Evolutionary conservation across 2,113 vertebrate species (phyloP), one percentile per base, ranked within the genome.

Genomic region (Leptobrachium leishanense): DNA sequence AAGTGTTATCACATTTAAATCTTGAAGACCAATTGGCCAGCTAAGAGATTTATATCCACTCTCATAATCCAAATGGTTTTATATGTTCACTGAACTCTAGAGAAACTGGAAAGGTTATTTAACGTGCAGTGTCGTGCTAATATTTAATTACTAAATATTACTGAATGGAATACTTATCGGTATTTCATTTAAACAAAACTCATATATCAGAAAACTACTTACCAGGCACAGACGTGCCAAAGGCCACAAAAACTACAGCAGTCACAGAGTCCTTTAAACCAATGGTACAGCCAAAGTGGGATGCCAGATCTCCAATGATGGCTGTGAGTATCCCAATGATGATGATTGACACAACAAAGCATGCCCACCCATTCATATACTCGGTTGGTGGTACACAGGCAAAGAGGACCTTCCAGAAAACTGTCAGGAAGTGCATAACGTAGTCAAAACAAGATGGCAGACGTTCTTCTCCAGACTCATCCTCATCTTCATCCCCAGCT

Each of bases 361-460:
- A 99, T 79, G 98, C 98, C 98, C 98, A 99, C 82, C 97, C 98
- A 0, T 95, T 95, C 90, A 97, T 90, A 89, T 99, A 98, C 88
- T 97, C 95, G 0, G 98, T 99, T 76, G 98, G 98, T 5, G 98
- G 98, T 62, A 99, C 97, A 0, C 97, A 99, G 20, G 98, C 98
- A 46, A 99, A 99, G 82, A 98, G 91, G 46, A 99, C 98, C 90
- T 99, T 99, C 98, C 98, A 99, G 94, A 99, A 99, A 77, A 99
- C 98, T 0, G 98, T 99, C 83, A 99, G 94, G 90, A 99, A 99
- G 89, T 99, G 98, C 98, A 99, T 99, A 86, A 99, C 98, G 0
- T 99, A 99, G 92, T 99, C 97, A 7, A 99, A 98, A 85, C 98
- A 99, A 74, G 98, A 99, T 0, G 98, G 98, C 84, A 99, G 92